A percentile compares a stretch with the other conserved stretches of the same genome.
Conservation (phyloP, 2,113 vertebrate genomes). For the Lophochroa leadbeateri region DNA sequence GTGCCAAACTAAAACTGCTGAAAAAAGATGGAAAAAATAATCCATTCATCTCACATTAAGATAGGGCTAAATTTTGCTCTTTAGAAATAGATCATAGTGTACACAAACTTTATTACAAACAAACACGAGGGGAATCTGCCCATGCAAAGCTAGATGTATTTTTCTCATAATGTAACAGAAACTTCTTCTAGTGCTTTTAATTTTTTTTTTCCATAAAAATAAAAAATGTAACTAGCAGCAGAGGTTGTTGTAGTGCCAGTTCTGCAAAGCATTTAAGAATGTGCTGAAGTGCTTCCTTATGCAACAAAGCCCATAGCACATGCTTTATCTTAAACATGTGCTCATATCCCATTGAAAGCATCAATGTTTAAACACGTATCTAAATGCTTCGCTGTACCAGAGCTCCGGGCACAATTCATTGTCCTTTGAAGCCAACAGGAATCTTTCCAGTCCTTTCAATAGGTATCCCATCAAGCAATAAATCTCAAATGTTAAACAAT, state of each 20-base stretch:
- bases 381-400: conserved; percentile 56
- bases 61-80: conserved; percentile 31
- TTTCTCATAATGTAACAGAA: not conserved
- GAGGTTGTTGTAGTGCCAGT: conserved; percentile 13
- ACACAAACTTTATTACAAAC: not conserved
- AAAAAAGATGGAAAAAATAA: conserved; percentile 35
- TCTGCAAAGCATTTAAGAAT: conserved; percentile 61
- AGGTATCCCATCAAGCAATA: conserved; percentile 43
- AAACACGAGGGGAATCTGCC: not conserved
- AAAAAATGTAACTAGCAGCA: conserved; percentile 42
- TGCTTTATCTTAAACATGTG: conserved; percentile 58
- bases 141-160: not conserved
- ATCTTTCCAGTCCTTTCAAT: conserved; percentile 46
- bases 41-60: conserved; percentile 23
- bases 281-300: conserved; percentile 44
- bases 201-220: conserved; percentile 22
- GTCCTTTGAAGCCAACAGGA: conserved; percentile 44
- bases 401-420: not conserved
- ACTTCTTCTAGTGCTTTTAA: not conserved
- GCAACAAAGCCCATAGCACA: conserved; percentile 34
- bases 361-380: conserved; percentile 59
- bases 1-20: conserved; percentile 30
- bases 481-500: conserved; percentile 40
- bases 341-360: conserved; percentile 56
- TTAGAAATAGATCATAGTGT: not conserved